phyloP scores from a whole-genome alignment of 2,797 vertebrate genomes.

The Ispidina picta region DNA sequence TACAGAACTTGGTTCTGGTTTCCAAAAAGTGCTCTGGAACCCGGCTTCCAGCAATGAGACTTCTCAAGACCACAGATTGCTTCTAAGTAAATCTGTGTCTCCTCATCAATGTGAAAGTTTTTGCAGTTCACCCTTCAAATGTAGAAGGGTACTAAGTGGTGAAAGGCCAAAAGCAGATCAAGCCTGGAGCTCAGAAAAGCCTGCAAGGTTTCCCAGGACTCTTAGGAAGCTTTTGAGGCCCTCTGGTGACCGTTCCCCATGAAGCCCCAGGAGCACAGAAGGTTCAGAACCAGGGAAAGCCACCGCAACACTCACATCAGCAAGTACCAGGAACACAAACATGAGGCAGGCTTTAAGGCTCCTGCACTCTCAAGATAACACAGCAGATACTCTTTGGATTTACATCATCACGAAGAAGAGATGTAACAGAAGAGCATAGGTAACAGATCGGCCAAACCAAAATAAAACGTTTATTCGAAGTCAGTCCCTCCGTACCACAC shows the following conservation, averaged over 20 bases:
- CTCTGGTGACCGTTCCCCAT: accelerated
- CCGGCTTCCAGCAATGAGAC: not conserved
- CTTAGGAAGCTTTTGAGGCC: not conserved
- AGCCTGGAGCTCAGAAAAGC: not conserved
- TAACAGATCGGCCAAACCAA: not conserved
- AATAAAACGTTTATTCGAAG: not conserved
- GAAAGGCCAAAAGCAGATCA: not conserved
- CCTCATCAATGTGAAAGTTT: accelerated
- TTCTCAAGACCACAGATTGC: not conserved
- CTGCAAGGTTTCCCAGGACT: too few relatives aligned
- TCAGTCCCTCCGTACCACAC: accelerated
- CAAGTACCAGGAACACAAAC: accelerated
- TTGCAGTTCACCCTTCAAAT: not conserved
- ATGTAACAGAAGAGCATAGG: accelerated
- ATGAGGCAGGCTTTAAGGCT: accelerated
- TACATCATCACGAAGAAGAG: accelerated
- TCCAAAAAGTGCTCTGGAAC: not conserved
- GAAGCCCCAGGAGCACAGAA: not conserved
- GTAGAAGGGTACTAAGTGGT: not conserved
- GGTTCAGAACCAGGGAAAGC: not conserved
- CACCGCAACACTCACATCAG: accelerated
- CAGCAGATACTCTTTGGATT: too few relatives aligned
- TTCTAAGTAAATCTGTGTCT: not conserved
- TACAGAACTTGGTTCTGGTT: not conserved
- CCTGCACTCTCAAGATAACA: accelerated